A percentile compares a stretch with the other conserved stretches of the same genome.
These are phyloP conservation scores for Amiota minor DNA, from an alignment of 2,888 invertebrate genomes.

Conservation along the genomic window DNA sequence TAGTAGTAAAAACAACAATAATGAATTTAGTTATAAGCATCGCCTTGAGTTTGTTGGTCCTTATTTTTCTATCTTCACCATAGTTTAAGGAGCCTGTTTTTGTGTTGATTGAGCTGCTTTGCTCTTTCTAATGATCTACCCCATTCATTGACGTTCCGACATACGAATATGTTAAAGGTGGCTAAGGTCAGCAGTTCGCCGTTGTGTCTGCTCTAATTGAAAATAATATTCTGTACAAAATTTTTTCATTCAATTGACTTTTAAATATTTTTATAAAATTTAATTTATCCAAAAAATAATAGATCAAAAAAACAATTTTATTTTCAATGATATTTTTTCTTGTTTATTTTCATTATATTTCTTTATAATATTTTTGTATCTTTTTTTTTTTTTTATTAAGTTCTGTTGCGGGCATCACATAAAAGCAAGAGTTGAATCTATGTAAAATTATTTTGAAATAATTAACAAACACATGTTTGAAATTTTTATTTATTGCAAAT, in stretches of 20 bases:
- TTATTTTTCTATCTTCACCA: not conserved
- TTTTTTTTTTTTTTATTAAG: not conserved
- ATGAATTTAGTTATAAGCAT: not conserved
- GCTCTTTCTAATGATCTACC: not conserved
- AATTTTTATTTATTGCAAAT: slow-evolving; percentile 36
- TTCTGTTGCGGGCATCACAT: not conserved
- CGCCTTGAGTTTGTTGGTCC: not conserved
- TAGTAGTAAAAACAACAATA: not conserved
- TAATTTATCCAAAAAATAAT: slow-evolving; percentile 1
- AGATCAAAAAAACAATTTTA: not conserved
- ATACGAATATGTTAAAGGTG: not conserved
- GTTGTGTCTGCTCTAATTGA: not conserved
- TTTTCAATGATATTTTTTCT: slow-evolving; percentile 35
- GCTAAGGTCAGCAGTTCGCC: not conserved
- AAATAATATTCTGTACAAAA: not conserved
- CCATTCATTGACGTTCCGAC: too few relatives aligned
- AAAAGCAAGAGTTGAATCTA: slow-evolving; percentile 15
- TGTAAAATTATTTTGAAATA: slow-evolving; percentile 29
- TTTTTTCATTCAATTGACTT: not conserved
- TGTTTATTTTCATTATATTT: slow-evolving; percentile 31
- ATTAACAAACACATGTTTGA: slow-evolving; percentile 39
- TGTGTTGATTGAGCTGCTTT: slow-evolving; percentile 9
- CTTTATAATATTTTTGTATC: slow-evolving; percentile 4
- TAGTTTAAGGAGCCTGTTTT: slow-evolving; percentile 6
- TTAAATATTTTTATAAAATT: not conserved